Evolutionary conservation across 1,140 invertebrate species (phyloP), one percentile per base, ranked within the genome.

Genomic region (Drosophila bipectinata): DNA sequence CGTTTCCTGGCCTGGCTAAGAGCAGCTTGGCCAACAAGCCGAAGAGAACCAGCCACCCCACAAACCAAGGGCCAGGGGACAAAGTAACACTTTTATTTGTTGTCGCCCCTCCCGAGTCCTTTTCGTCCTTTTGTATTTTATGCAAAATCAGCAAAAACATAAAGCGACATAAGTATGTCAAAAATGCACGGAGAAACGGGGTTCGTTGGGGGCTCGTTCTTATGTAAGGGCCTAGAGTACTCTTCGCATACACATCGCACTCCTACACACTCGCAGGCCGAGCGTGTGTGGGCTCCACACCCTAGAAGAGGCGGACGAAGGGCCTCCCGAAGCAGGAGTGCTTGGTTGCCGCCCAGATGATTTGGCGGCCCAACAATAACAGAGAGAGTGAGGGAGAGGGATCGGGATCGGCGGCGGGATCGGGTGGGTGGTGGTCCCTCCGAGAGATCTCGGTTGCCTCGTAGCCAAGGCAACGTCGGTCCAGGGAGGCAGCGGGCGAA

Each of bases 101-200:
- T 18, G 30, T 72, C 62, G 72, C 48, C 30, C 30, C 49, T 45
- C 30, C 30, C 49, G 47, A 51, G 15, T 14, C 32, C 34, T 60
- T 69, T 48, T 26, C 15, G 28, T 44, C 2, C 56, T 48, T 51
- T 30, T 41, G 37, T 49, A 26, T 69, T 47, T 53, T 73, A 67
- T 83, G 83, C 83, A 73, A 88, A 88, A 79, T 88, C 83, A 88
- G 83, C 83, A 87, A 88, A 88, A 88, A 87, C 83, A 88, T 87
- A 79, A 79, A 83, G 78, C 83, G 79, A 88, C 83, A 88, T 88
- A 90, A 90, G 87, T 90, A 90, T 90, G 85, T 90, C 85, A 90
- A 90, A 44, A 90, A 90, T 90, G 87, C 72, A 87, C 73, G 30
- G 41, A 32, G 54, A 1, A 24, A 39, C n/a, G 32, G 15, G 39